Conservation (phyloP, 1,140 invertebrate species). For the Plectus sambesii region DNA sequence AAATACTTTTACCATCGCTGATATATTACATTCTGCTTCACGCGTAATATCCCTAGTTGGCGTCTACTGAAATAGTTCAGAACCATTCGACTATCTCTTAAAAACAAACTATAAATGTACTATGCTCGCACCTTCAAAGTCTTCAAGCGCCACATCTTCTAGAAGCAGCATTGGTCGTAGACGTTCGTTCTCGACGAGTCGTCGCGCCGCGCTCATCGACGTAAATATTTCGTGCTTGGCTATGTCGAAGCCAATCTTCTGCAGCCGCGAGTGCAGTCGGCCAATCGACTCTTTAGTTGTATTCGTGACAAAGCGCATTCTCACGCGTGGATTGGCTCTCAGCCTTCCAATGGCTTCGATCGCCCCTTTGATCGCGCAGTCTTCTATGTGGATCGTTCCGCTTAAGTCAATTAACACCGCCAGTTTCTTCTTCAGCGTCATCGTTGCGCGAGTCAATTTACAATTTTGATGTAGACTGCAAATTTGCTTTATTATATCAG, state of each 20-base stretch:
- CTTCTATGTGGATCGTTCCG: slow-evolving; percentile 52
- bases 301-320: slow-evolving; percentile 49
- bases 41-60: no score
- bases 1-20: no score
- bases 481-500: no score
- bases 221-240: slow-evolving; percentile 63
- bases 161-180: slow-evolving; percentile 63
- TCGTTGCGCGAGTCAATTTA: no score
- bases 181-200: slow-evolving; percentile 52
- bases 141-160: slow-evolving; percentile 62
- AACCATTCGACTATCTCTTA: no score
- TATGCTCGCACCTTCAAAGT: slow-evolving; percentile 52
- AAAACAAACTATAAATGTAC: no score
- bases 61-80: no score
- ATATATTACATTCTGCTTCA: no score
- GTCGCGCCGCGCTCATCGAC: slow-evolving; percentile 61
- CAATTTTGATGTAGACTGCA: no score
- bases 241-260: slow-evolving; percentile 60
- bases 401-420: slow-evolving; percentile 51
- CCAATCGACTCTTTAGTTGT: slow-evolving; percentile 58
- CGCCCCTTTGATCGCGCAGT: slow-evolving; percentile 46
- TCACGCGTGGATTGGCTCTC: slow-evolving; percentile 6
- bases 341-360: slow-evolving; percentile 46
- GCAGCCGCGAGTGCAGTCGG: slow-evolving; percentile 56
- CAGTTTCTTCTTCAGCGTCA: slow-evolving; percentile 10